These are phyloP conservation scores for Eulemur albifrons DNA, from an alignment of 2,797 vertebrate genomes.

Conservation along the genomic window DNA sequence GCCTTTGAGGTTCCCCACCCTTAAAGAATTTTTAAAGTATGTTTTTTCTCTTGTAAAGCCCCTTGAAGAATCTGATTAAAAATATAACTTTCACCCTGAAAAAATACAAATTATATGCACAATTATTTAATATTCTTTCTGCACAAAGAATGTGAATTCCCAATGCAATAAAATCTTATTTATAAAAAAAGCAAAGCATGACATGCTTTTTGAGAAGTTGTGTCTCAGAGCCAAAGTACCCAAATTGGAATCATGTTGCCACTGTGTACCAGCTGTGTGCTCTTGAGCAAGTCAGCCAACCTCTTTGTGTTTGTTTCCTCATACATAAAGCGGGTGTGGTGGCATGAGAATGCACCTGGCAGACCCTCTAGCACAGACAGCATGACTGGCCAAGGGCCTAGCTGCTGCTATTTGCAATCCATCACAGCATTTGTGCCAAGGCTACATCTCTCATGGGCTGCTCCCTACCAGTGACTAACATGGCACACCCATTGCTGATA, in stretches of 20 bases:
- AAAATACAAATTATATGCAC: not conserved
- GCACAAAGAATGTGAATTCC: not conserved
- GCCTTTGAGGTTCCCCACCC: not conserved
- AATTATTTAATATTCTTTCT: not conserved
- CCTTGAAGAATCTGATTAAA: not conserved
- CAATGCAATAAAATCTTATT: not conserved
- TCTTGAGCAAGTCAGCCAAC: not conserved
- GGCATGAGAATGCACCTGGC: not conserved
- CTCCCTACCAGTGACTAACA: not conserved
- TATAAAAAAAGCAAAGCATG: not conserved
- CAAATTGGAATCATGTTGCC: not conserved
- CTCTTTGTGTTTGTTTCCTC: not conserved
- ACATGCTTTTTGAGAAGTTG: not conserved
- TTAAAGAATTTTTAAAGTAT: not conserved
- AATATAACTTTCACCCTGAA: not conserved
- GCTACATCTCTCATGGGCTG: not conserved
- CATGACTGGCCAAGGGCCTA: not conserved
- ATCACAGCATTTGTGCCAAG: not conserved
- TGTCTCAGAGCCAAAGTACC: not conserved
- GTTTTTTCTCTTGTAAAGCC: not conserved
- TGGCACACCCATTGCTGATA: not conserved
- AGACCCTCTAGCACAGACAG: not conserved
- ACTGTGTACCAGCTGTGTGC: not conserved
- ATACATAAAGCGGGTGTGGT: not conserved
- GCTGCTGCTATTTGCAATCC: not conserved